These are phyloP conservation scores for Chunga burmeisteri DNA, from an alignment of 2,113 vertebrate species.

Conservation along the genomic window DNA sequence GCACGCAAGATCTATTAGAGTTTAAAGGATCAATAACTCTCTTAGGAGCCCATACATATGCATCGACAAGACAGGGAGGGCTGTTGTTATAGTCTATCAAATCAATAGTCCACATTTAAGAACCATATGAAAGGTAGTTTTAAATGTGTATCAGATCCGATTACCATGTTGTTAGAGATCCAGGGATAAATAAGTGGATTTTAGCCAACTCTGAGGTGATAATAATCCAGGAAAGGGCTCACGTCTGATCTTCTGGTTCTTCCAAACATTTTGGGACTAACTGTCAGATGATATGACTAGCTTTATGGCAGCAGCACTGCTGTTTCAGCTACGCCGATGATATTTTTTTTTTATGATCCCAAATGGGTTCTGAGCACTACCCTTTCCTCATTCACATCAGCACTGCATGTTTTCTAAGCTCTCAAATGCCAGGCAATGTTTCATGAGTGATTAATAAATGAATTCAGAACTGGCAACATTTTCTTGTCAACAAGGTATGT, in stretches of 20 bases:
- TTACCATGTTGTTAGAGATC: neutral
- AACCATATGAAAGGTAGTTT: neutral
- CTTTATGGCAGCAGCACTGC: neutral
- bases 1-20: slow-evolving; percentile 29
- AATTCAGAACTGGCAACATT: neutral
- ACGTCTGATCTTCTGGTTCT: neutral
- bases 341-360: neutral
- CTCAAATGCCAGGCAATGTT: neutral
- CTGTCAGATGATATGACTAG: neutral
- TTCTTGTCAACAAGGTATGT: neutral
- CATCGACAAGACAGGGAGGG: neutral
- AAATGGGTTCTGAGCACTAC: neutral
- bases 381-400: neutral
- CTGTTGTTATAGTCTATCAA: neutral
- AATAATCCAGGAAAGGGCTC: neutral
- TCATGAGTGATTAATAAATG: neutral
- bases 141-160: neutral
- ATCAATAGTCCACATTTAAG: slow-evolving; percentile 2
- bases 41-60: slow-evolving; percentile 22
- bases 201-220: neutral
- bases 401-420: neutral
- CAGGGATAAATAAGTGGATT: neutral
- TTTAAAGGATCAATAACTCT: slow-evolving; percentile 44
- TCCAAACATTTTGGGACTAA: neutral
- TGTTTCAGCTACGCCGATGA: neutral